Base-by-base conservation (phyloP, 2,113 vertebrate species). In the Toxotes jaculatrix region DNA sequence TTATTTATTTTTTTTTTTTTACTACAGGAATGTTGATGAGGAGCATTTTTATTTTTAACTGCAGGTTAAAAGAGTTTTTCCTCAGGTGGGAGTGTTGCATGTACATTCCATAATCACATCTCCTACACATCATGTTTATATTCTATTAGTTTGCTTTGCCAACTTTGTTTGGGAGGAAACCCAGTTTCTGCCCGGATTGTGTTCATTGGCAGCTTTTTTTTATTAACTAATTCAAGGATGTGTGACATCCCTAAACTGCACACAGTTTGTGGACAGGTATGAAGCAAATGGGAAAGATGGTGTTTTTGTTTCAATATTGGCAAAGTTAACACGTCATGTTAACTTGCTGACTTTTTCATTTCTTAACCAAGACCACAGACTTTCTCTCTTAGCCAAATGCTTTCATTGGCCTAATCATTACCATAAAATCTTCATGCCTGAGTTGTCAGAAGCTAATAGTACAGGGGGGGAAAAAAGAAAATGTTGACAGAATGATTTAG, bases 171-270 rank as follows among this genome's bases (percentile, higher is more conserved):
- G 23, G 43, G 23, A 66, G 36, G 42, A 64, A 38, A 55, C 13
- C 16, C 38, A 73, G 59, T 59, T 23, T 19, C 36, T 70, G 66
- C 49, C 76, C 51, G n/a, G 31, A 38, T 45, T 57, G 12, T 34
- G 63, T 57, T 74, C 16, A 62, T 14, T 6, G 21, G 8, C 13
- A 45, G 10, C 14, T 21, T 8, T 66, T 57, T 43, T 51, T 34
- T 27, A 27, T 27, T 27, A 27, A 27, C 27, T 34, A 10, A n/a
- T 34, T 51, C 5, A 9, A 49, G 17, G 17, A 51, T 36, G 45
- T n/a, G 47, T n/a, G 32, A 68, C 32, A n/a, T 53, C 66, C 32
- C 31, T 57, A 38, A 19, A 36, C 59, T 36, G 32, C 19, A n/a
- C 27, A 21, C 45, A 68, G 12, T 31, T 13, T 36, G 31, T 68